Evolutionary conservation across 2,888 invertebrate genomes (phyloP).

Genomic region (Leucophenga maculata): DNA sequence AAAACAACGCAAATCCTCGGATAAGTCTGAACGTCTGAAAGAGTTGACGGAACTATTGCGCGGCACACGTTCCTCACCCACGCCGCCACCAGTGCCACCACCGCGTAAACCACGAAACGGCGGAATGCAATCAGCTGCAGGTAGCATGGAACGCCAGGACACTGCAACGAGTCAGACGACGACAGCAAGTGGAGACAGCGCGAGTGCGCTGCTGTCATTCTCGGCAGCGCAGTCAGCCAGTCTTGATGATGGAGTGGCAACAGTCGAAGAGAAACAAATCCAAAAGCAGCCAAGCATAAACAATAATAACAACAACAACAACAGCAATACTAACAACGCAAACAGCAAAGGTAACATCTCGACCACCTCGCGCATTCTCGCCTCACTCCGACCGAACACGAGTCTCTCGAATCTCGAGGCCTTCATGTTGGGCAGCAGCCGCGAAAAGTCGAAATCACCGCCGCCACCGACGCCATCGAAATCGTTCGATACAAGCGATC

Average conservation of each 20-base stretch:
- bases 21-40: slow-evolving; percentile 81
- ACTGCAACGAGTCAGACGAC: slow-evolving; percentile 40
- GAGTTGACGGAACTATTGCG: slow-evolving; percentile 86
- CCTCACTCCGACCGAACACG: slow-evolving; percentile 64
- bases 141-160: slow-evolving; percentile 71
- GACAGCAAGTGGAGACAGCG: slow-evolving; percentile 29
- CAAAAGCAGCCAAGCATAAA: slow-evolving; percentile 17
- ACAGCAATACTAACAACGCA: slow-evolving; percentile 25
- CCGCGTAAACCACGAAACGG: slow-evolving; percentile 72
- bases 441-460: slow-evolving; percentile 65
- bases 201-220: slow-evolving; percentile 27
- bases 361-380: slow-evolving; percentile 48
- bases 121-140: slow-evolving; percentile 72
- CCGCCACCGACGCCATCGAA: slow-evolving; percentile 43
- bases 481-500: slow-evolving; percentile 14
- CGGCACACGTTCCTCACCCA: slow-evolving; percentile 74
- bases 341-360: slow-evolving; percentile 31
- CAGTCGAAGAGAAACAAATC: slow-evolving; percentile 32
- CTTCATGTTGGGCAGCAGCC: slow-evolving; percentile 56
- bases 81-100: slow-evolving; percentile 76
- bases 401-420: slow-evolving; percentile 70
- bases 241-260: slow-evolving; percentile 42
- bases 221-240: slow-evolving; percentile 40
- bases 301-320: slow-evolving; percentile 26
- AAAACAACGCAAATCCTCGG: slow-evolving; percentile 71